Conservation (phyloP, 2,113 vertebrate species). For the Ammodytes dubius region DNA sequence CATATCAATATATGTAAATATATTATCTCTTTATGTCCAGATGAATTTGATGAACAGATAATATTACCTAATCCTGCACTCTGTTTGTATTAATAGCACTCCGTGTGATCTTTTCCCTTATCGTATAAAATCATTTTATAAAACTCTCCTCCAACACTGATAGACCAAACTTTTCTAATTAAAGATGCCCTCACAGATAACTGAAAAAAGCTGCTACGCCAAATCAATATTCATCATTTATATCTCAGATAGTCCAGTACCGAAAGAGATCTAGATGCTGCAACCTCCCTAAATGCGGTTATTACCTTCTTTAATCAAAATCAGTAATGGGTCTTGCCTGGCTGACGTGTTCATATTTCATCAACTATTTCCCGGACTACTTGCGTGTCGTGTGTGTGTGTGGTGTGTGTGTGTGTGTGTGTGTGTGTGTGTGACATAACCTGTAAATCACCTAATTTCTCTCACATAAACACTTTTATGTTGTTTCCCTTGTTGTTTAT, state of each 20-base stretch:
- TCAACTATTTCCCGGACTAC: constrained; percentile 25
- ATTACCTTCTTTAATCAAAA: constrained; percentile 68
- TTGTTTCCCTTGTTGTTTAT: constrained; percentile 14
- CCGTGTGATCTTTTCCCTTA: constrained; percentile 3
- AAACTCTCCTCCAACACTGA: not conserved
- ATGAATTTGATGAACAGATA: constrained; percentile 21
- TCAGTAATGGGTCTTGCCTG: constrained; percentile 43
- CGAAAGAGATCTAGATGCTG: constrained; percentile 41
- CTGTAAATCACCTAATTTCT: constrained; percentile 28
- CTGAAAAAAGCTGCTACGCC: constrained; percentile 1
- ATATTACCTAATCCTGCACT: not conserved
- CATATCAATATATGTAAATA: not conserved
- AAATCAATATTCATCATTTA: constrained; percentile 59
- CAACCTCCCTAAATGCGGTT: constrained; percentile 40
- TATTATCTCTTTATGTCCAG: not conserved
- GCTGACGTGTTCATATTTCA: constrained; percentile 60
- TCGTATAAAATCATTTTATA: constrained; percentile 38
- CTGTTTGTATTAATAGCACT: not conserved
- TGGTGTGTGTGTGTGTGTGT: constrained; percentile 29
- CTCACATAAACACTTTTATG: not conserved
- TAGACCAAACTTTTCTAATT: constrained; percentile 50
- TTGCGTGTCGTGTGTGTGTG: constrained; percentile 27
- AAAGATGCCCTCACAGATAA: constrained; percentile 48
- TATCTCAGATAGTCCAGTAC: constrained; percentile 10
- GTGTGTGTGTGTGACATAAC: constrained; percentile 24